Conservation (phyloP, 2,113 vertebrate species). For the Neodontobutis hainanensis region DNA sequence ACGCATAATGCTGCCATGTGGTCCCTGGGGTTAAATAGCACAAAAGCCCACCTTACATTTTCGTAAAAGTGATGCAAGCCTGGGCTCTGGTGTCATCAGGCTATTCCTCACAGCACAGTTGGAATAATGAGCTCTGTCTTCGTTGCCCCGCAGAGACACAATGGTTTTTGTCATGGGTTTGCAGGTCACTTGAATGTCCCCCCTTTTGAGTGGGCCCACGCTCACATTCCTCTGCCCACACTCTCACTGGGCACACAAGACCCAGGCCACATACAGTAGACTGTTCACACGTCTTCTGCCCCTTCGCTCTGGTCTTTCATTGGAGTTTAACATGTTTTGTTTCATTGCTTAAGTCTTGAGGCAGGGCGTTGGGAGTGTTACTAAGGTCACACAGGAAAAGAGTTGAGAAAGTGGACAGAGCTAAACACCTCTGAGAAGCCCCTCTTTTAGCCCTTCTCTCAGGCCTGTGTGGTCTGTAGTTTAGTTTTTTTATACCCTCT, state of each 20-base stretch:
- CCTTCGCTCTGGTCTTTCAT: slow-evolving; percentile 13
- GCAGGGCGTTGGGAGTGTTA: slow-evolving; percentile 60
- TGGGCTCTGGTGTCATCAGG: slow-evolving; percentile 15
- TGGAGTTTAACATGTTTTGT: background rate
- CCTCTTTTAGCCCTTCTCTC: slow-evolving; percentile 21
- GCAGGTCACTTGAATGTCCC: slow-evolving; percentile 61
- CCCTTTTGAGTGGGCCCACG: slow-evolving; percentile 57
- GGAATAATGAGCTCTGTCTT: slow-evolving; percentile 47
- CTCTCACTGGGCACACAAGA: slow-evolving; percentile 17
- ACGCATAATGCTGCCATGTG: background rate
- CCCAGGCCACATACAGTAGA: background rate
- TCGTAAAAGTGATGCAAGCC: slow-evolving; percentile 23
- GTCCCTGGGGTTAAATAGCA: slow-evolving; percentile 12
- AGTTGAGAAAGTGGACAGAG: slow-evolving; percentile 30
- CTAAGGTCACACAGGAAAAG: slow-evolving; percentile 62
- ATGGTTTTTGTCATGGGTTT: slow-evolving; percentile 48
- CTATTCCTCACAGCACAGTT: slow-evolving; percentile 28
- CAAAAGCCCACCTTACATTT: slow-evolving; percentile 14
- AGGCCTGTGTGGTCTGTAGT: slow-evolving; percentile 6
- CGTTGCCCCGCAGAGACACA: slow-evolving; percentile 43
- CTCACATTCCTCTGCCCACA: slow-evolving; percentile 65
- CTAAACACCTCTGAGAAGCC: slow-evolving; percentile 39
- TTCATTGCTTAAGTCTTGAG: background rate
- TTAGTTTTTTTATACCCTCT: slow-evolving; percentile 62
- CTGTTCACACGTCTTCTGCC: background rate